Evolutionary conservation across 2,113 vertebrate genomes (phyloP).

Genomic region (Datnioides undecimradiatus): DNA sequence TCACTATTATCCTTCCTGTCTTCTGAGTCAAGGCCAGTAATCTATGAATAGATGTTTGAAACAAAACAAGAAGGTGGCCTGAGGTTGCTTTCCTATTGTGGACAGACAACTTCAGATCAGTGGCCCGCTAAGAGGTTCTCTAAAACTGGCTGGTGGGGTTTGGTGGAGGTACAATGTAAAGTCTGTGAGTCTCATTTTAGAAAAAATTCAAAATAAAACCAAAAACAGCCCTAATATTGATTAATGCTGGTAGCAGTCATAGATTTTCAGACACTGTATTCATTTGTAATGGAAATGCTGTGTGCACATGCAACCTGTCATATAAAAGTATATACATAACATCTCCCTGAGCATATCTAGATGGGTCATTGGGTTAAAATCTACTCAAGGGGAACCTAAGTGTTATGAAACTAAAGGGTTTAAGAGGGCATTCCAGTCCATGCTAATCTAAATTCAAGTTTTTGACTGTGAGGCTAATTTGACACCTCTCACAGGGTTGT

Average conservation of each 20-base stretch:
- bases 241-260: background rate
- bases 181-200: background rate
- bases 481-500: conserved; percentile 22
- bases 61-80: conserved; percentile 41
- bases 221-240: background rate
- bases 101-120: conserved; percentile 1
- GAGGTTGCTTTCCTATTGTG: conserved; percentile 17
- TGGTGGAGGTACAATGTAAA: background rate
- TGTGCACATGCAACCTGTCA: background rate
- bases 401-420: background rate
- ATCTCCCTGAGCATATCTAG: background rate
- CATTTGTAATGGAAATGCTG: background rate
- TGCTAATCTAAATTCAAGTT: background rate
- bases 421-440: background rate
- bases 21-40: conserved; percentile 59
- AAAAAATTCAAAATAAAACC: background rate
- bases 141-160: background rate
- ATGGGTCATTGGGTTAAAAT: background rate
- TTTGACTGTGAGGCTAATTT: conserved; percentile 20
- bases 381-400: background rate
- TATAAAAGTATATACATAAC: background rate
- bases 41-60: conserved; percentile 69
- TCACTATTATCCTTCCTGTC: conserved; percentile 68
- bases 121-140: background rate
- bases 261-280: background rate